Evolutionary conservation across 2,797 vertebrate genomes (phyloP), one percentile per base, ranked within the genome.

Genomic region (Trachurus trachurus): DNA sequence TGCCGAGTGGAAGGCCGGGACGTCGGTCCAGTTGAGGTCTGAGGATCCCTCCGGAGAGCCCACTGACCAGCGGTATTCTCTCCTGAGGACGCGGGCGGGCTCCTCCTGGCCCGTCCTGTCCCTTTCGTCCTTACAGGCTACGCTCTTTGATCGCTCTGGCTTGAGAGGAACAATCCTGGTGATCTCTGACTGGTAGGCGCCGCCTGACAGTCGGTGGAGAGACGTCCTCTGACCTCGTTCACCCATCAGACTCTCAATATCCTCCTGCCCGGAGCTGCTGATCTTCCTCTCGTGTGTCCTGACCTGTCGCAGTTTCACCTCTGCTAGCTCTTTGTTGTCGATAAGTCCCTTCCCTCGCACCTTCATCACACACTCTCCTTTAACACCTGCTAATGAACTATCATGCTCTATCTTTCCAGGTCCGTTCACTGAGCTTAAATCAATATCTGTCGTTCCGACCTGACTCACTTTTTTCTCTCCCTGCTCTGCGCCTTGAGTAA

Each of bases 121-220:
- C 66, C 81, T 74, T 68, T 96, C 95, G 10, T 96, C 95, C 85
- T 93, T 94, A 49, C 83, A 87, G 0, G 85, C 87, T 8, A 94
- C 22, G 40, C 93, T 96, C 83, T 91, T 96, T 57, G 93, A 93
- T 66, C 94, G 89, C 71, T 96, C 95, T 0, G 95, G 94, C 86
- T 96, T 96, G 3, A 96, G 92, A 10, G 95, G 95, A 60, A 96
- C 95, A 2, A 96, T 96, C 79, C 94, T 88, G 77, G 94, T 95
- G 83, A 96, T 93, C 85, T 96, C 95, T 2, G 91, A 87, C 68
- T 91, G 94, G 49, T 85, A 83, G 81, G 91, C 84, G 62, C 92
- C 89, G 60, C 92, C 92, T 31, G 94, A 93, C 63, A 93, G 82
- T 44, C 92, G 92, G 22, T 93, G 86, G 40, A 93, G 71, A 44